Percentiles rank a stretch among this genome's conserved stretches.
Evolutionary conservation across 2,888 invertebrate genomes (phyloP).

Genomic region (Clitarchus hookeri): DNA sequence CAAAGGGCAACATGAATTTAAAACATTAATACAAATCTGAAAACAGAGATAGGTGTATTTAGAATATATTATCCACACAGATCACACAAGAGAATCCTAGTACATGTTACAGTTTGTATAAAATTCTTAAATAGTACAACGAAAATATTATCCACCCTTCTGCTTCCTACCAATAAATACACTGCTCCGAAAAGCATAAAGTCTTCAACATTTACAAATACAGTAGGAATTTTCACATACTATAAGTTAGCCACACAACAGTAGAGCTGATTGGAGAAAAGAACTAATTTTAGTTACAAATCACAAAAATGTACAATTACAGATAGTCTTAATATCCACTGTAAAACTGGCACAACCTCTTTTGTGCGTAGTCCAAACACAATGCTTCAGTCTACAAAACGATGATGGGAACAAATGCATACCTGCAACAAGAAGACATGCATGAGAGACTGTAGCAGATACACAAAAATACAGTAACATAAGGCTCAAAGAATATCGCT

Average conservation of each 20-base stretch:
- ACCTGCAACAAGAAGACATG: not conserved
- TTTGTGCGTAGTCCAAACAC: slow-evolving; percentile 7
- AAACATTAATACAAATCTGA: not conserved
- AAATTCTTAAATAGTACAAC: slow-evolving; percentile 10
- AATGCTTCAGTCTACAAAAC: slow-evolving; percentile 10
- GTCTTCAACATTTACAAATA: not conserved
- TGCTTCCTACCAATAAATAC: not conserved
- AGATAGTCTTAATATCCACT: not conserved
- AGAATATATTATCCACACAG: not conserved
- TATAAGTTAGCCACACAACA: not conserved
- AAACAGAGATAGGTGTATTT: slow-evolving; percentile 4
- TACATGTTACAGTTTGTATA: slow-evolving; percentile 5
- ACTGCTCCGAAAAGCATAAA: not conserved
- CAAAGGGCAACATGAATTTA: not conserved
- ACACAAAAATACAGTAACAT: too few species aligned
- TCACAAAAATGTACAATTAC: not conserved
- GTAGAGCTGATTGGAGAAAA: not conserved
- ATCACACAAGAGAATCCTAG: not conserved
- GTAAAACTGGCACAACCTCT: not conserved
- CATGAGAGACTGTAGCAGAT: too few species aligned
- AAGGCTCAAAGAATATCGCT: too few species aligned
- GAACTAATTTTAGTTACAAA: not conserved
- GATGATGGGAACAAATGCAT: slow-evolving; percentile 8
- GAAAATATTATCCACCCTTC: slow-evolving; percentile 6
- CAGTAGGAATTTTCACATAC: not conserved